Evolutionary conservation across 37 sponge, comb jelly and placozoan genomes (phyloP).

Genomic region (Cliona cf. orientalis): DNA sequence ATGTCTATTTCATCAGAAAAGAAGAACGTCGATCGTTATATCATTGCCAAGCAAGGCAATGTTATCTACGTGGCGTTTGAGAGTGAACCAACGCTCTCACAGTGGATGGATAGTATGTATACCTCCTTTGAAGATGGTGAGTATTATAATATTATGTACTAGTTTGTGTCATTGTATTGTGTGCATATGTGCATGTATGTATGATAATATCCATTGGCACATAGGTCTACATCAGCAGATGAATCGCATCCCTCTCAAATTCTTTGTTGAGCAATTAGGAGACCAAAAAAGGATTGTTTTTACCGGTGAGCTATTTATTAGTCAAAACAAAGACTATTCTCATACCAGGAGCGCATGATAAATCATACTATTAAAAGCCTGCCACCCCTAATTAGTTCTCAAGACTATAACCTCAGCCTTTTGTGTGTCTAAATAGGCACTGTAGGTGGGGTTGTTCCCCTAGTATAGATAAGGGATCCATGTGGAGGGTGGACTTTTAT

Average conservation of each 20-base stretch:
- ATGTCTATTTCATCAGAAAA: slow-evolving; percentile 21
- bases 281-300: slow-evolving; percentile 45
- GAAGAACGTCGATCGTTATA: slow-evolving; percentile 26
- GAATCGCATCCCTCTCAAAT: slow-evolving; percentile 43
- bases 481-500: too few relatives aligned
- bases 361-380: too few relatives aligned
- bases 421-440: too few relatives aligned
- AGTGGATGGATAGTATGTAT: slow-evolving; percentile 35
- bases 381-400: too few relatives aligned
- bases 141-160: neutral
- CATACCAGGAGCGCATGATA: neutral
- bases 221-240: slow-evolving; percentile 27
- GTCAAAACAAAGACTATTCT: too few relatives aligned
- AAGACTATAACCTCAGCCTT: too few relatives aligned
- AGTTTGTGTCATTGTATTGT: neutral
- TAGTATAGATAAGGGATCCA: too few relatives aligned
- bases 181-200: neutral
- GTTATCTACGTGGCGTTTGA: slow-evolving; percentile 49
- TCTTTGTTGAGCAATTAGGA: slow-evolving; percentile 50
- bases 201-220: neutral
- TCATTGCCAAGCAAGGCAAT: slow-evolving; percentile 51
- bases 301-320: slow-evolving; percentile 35
- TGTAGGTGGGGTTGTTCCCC: too few relatives aligned
- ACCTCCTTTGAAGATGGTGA: slow-evolving; percentile 49
- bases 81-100: slow-evolving; percentile 27